Base-by-base conservation (phyloP, 1,140 invertebrate species). In the Macrotrachela quadricornifera region DNA sequence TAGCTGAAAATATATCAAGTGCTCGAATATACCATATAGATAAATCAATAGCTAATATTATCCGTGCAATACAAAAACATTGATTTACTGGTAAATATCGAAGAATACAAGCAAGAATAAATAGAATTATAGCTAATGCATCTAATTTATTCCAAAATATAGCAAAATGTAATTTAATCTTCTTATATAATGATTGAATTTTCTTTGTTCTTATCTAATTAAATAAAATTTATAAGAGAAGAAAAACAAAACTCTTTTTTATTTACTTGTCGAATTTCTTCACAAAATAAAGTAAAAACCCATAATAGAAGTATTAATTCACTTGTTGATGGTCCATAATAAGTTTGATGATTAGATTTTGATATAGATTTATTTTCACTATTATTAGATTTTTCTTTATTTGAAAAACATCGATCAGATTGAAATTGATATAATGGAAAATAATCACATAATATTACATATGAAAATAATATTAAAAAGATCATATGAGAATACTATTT, bases 101-200 rank as follows among this genome's bases (percentile, higher is more conserved):
- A 4, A 70, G 48, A 15, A 63, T 54, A 43, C 66, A 61, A 17
- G 64, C 68, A 21, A 61, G 46, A 0, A 61, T 39, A 55, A 69
- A 71, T 9, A 68, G 47, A 9, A 59, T 16, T 40, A 71, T 63
- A 1, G 65, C 65, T 18, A 63, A 44, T 10, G 65, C 57, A 57
- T 71, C 69, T 9, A 70, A 57, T 12, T 65, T 58, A 50, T 71
- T 70, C 66, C 68, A 69, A 1, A 58, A 57, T 50, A 69, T 64
- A 9, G 59, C 59, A 17, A 71, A 39, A 48, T n/a, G n/a, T n/a
- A 11, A 47, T 11, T 17, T 11, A 47, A 16, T 11, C 10, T 47
- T 11, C 10, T 12, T 11, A 11, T 21, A 21, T 13, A 11, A 15
- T 11, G 15, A 15, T 16, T 16, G 12, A 47, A 11, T 21, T 11